Evolutionary conservation across 2,888 invertebrate genomes (phyloP), one percentile per base, ranked within the genome.

Genomic region (Opisthograptis luteolata): DNA sequence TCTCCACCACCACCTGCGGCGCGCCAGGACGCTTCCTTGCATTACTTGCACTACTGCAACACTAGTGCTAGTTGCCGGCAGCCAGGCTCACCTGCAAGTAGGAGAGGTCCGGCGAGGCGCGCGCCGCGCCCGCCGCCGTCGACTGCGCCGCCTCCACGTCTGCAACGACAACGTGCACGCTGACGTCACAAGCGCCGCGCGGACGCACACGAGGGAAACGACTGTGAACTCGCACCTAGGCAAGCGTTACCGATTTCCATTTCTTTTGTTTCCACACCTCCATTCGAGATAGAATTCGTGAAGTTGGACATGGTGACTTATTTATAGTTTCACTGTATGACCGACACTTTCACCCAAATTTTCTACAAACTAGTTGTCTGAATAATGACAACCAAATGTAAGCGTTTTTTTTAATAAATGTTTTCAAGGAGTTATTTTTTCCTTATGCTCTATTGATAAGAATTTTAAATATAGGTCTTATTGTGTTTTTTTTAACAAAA

Each of bases 221-320:
- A 12, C 1, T 15, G 6, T n/a, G 3, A 4, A 13, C 8, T 10
- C 39, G 12, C 8, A 62, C 61, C 55, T 14, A 62, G 46, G 1
- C 54, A 52, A 22, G 59, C 55, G 20, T 60, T 59, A 3, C 55
- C 55, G 12, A 62, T 56, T 44, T 63, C 65, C 3, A 50, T 43
- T 37, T 65, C 65, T 20, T 56, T 63, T 0, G 60, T 60, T 45
- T 65, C 65, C 15, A 62, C 63, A 34, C 60, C 65, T 32, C 55
- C 48, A 28, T 60, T 60, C 15, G 45, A 41, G 3, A 60, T 59
- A 2, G 52, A 55, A 39, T 43, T 52, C 0, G 58, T 62, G 14
- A 47, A 37, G 19, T 58, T 51, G n/a, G 59, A 57, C 48, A 48
- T 48, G 3, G n/a, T n/a, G n/a, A n/a, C n/a, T n/a, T n/a, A n/a